Base-by-base conservation (phyloP, 2,113 vertebrate species). In the Athene cunicularia region DNA sequence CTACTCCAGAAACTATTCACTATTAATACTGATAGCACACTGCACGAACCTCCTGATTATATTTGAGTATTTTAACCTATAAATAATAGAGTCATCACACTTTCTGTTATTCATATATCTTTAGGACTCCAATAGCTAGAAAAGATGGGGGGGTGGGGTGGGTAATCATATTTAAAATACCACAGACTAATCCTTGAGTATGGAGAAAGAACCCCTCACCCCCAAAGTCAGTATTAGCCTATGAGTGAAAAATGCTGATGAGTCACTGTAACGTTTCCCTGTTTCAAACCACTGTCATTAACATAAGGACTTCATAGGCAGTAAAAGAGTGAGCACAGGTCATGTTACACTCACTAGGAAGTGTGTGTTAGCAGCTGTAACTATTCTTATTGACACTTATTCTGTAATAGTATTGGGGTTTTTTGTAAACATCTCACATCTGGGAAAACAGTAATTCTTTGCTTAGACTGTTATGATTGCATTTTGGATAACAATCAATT, bases 131-230 rank as follows among this genome's bases (percentile, higher is more conserved):
- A 22, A 14, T 12, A 62, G 17, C 11, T 41, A 66, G 37, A 53
- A 88, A 79, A 53, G 79, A 30, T 8, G 5, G 14, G 2, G 2
- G 2, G 2, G 37, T 70, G 5, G 14, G 2, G 2, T 2, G 2
- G 37, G 62, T 63, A 21, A 37, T 71, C 4, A 13, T 45, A 18
- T 50, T n/a, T 24, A 89, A 80, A 73, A 66, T 43, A 60, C 15
- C 9, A 13, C 19, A 49, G 33, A 66, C 32, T 7, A 77, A 49
- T 9, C 12, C 18, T 49, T 67, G 21, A 41, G 10, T 35, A 45
- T 2, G 3, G 11, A 43, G 20, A 3, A 71, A 33, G 16, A 39
- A 73, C 3, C 2, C 11, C 9, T 59, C 27, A 32, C 1, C 22
- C 12, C 6, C 17, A 17, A 70, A 71, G 32, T 43, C 22, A 52